phyloP scores from a whole-genome alignment of 2,113 vertebrate genomes.

The Oncorhynchus mykiss region DNA sequence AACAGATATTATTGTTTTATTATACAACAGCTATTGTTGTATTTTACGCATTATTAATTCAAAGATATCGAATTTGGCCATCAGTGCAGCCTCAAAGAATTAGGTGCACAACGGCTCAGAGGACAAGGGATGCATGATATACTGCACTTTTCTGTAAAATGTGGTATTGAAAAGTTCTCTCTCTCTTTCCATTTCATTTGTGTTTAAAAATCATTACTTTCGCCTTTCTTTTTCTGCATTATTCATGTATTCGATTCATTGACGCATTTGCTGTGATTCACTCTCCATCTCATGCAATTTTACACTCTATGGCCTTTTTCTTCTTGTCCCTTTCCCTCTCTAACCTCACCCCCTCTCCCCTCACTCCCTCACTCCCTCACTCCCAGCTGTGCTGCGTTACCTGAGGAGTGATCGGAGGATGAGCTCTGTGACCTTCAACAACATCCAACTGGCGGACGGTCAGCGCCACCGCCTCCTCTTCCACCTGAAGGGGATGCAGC shows the following conservation, averaged over 20 bases:
- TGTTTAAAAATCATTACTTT: too few species aligned
- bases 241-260: constrained; percentile 4
- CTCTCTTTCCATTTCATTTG: constrained; percentile 1
- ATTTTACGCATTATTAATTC: too few species aligned
- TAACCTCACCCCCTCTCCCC: too few species aligned
- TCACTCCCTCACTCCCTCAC: background rate
- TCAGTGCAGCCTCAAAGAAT: too few species aligned
- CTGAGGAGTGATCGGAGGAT: constrained; percentile 84
- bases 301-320: too few species aligned
- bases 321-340: too few species aligned
- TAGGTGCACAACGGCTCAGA: too few species aligned
- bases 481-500: constrained; percentile 83
- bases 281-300: background rate
- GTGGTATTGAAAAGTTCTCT: background rate
- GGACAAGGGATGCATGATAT: too few species aligned
- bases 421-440: constrained; percentile 89
- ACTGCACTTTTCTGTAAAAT: background rate
- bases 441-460: constrained; percentile 88
- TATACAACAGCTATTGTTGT: too few species aligned
- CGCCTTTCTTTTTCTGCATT: too few species aligned
- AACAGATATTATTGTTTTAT: too few species aligned
- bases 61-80: too few species aligned
- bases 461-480: constrained; percentile 87
- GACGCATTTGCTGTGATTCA: background rate
- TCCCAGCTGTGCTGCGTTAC: constrained; percentile 85